phyloP scores from a whole-genome alignment of 2,113 vertebrate genomes.

The Aldabrachelys gigantea region DNA sequence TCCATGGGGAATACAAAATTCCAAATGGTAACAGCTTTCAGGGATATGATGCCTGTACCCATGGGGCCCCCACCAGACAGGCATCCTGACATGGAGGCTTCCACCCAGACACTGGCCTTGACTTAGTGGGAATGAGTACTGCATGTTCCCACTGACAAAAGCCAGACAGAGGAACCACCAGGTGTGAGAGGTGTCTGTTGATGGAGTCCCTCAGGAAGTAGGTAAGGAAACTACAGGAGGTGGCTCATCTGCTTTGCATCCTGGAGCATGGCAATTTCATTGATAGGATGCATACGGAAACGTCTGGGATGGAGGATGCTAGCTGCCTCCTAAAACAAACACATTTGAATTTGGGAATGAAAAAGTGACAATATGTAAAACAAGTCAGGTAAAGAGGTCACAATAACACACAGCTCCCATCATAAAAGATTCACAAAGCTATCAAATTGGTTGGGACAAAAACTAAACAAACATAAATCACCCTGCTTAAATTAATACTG shows the following conservation, averaged over 20 bases:
- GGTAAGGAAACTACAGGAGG: neutral
- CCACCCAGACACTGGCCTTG: neutral
- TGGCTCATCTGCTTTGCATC: neutral
- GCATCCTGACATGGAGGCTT: neutral
- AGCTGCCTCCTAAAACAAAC: conserved; percentile 27
- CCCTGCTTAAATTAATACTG: conserved; percentile 66
- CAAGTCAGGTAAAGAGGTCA: conserved; percentile 59
- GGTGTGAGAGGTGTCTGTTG: neutral
- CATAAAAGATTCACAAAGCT: conserved; percentile 65
- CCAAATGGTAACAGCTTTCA: neutral
- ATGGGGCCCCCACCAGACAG: neutral
- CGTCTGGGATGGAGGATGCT: neutral
- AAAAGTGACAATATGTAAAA: conserved; percentile 36
- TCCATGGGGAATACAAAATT: neutral
- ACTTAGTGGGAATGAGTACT: neutral
- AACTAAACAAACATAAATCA: conserved; percentile 59
- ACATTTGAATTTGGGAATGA: conserved; percentile 63
- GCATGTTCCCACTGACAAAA: neutral
- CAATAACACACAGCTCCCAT: conserved; percentile 26
- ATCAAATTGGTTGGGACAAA: conserved; percentile 50
- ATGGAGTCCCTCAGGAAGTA: neutral
- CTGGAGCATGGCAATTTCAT: neutral
- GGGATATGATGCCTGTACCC: neutral
- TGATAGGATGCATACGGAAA: neutral
- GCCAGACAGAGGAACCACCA: neutral